Base-by-base conservation (phyloP, 2,888 invertebrate species). In the Drosophila conformis region DNA sequence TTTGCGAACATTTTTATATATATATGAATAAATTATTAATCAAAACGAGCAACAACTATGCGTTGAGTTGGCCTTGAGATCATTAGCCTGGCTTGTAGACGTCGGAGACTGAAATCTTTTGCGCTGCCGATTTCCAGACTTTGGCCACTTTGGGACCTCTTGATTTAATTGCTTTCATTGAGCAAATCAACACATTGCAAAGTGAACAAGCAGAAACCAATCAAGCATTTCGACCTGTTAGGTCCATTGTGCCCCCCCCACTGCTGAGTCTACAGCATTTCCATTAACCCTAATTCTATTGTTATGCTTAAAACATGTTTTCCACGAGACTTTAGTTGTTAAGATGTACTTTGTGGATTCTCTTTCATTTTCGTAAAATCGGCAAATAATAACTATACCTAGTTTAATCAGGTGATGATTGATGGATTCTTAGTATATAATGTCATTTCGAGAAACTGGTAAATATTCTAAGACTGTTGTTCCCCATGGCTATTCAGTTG, bases 161-260 rank as follows among this genome's bases (percentile, higher is more conserved):
- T 83, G 76, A 86, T 76, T 90, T 86, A 90, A 90, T 86, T 88
- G 86, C 82, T 88, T 90, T 78, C 82, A 88, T 89, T 90, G 76
- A 73, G 76, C 71, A 86, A 86, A 86, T 83, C 68, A 83, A 80
- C 63, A 68, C 51, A 56, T 87, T 76, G 67, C 68, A 73, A 68
- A 72, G 25, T 65, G 49, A 77, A 66, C 69, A 49, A 56, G 64
- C 61, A 38, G 54, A 67, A 56, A 36, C 56, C 54, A 64, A 64
- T 56, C 49, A 27, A 49, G 27, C 27, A 49, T 18, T 27, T 27
- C 46, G 46, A 46, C 18, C 15, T 46, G 46, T 8, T 46, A 15
- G 46, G 15, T 15, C 8, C 25, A 46, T 8, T 46, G 25, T 8
- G 15, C 27, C 27, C 15, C 25, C 7, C 42, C 21, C 21, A 11